Base-by-base conservation (phyloP, 2,888 invertebrate genomes). In the Lymantria monacha region DNA sequence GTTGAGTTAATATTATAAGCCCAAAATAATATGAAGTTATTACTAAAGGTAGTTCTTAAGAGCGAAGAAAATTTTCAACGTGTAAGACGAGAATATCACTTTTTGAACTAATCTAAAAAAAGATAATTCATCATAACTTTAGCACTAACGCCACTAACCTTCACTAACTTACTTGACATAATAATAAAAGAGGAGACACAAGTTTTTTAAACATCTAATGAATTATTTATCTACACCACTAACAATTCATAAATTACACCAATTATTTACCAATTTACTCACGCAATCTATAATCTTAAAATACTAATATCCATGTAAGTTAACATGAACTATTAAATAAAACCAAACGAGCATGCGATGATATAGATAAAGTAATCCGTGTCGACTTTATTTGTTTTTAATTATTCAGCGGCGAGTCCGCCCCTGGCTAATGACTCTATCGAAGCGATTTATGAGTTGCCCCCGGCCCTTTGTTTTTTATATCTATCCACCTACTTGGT, bases 361-460 rank as follows among this genome's bases (percentile, higher is more conserved):
- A 72, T 64, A 59, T 60, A 66, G 90, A 91, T 91, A 90, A 77
- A 73, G 79, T 85, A 85, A 89, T 85, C 87, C 87, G 88, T 88
- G 86, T 83, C 87, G 87, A 78, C 76, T 76, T 85, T 90, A 89
- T 90, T 89, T 90, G 88, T 85, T 90, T 89, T 90, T 89, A 90
- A 91, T 90, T 89, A 90, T 91, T 89, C 85, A 80, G 77, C 57
- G 62, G 72, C 67, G 71, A 83, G 83, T 82, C 85, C 88, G 86
- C 85, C 87, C 85, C 84, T 80, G 81, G 78, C 81, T 90, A 90
- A 91, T 90, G 89, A 86, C 90, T 91, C 80, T 87, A 90, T 91
- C 78, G 81, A 68, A 61, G 75, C 85, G 82, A 88, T 89, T 87
- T 89, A 89, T 78, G 81, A 74, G 72, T 70, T 71, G 75, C 79